These are phyloP conservation scores for Maniola jurtina DNA, from an alignment of 1,140 invertebrate species.

Conservation along the genomic window DNA sequence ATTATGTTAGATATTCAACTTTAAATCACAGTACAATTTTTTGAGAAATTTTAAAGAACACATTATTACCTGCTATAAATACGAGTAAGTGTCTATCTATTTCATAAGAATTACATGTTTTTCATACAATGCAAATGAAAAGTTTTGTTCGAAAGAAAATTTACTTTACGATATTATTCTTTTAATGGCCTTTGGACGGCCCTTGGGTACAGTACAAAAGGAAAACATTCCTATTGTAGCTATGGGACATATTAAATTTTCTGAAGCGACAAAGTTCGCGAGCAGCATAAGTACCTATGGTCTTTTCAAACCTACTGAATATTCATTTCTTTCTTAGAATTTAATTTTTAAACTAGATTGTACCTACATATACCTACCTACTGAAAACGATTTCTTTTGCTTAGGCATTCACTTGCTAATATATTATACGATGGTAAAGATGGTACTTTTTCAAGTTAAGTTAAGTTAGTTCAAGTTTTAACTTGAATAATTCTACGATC, in stretches of 20 bases:
- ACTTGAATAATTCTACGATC: too few species aligned
- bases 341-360: constrained; percentile 12
- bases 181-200: constrained; percentile 55
- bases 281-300: constrained; percentile 34
- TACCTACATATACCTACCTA: too few species aligned
- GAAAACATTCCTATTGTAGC: constrained; percentile 63
- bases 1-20: background rate
- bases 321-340: constrained; percentile 34
- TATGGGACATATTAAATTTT: constrained; percentile 68
- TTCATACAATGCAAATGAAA: constrained; percentile 16
- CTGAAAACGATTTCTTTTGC: too few species aligned
- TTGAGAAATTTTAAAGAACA: too few species aligned
- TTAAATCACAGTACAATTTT: background rate
- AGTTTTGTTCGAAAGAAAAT: constrained; percentile 45
- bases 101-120: background rate
- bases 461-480: too few species aligned
- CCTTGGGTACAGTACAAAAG: constrained; percentile 56
- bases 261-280: constrained; percentile 52
- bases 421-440: too few species aligned
- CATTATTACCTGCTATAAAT: background rate
- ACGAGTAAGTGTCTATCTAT: too few species aligned
- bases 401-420: too few species aligned
- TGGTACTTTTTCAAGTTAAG: too few species aligned
- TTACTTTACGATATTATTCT: constrained; percentile 60
- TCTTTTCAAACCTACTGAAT: constrained; percentile 38